These are phyloP conservation scores for Nymphicus hollandicus DNA, from an alignment of 2,113 vertebrate species.

Conservation along the genomic window DNA sequence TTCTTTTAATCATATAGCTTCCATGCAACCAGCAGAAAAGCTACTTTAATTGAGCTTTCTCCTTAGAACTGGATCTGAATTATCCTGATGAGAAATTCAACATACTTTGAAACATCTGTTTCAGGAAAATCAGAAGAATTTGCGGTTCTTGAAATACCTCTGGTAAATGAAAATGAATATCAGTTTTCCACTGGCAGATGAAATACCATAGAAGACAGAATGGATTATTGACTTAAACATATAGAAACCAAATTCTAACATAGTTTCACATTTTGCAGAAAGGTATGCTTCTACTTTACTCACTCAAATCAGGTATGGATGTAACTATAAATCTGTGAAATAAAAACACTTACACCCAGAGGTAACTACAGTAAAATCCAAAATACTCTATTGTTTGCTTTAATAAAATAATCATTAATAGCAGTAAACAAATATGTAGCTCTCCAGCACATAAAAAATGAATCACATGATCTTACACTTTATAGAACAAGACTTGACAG, in stretches of 20 bases:
- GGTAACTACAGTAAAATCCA: neutral
- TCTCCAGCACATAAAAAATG: neutral
- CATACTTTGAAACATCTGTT: neutral
- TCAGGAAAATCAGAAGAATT: constrained; percentile 13
- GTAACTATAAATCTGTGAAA: neutral
- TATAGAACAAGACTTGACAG: neutral
- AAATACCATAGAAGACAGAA: neutral
- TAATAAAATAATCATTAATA: neutral
- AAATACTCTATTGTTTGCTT: neutral
- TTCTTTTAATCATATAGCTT: neutral
- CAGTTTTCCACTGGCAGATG: neutral
- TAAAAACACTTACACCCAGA: neutral
- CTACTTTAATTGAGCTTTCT: neutral
- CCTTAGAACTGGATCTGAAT: neutral
- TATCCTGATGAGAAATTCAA: constrained; percentile 12
- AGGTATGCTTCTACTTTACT: neutral
- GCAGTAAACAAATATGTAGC: neutral
- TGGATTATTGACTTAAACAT: neutral
- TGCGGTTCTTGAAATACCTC: neutral
- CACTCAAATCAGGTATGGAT: neutral
- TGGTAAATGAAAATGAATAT: neutral
- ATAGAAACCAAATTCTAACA: neutral
- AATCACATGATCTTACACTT: neutral
- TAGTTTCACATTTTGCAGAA: neutral
- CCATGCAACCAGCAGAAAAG: neutral